Conservation (phyloP, 2,888 invertebrate genomes). For the Andrena camellia region DNA sequence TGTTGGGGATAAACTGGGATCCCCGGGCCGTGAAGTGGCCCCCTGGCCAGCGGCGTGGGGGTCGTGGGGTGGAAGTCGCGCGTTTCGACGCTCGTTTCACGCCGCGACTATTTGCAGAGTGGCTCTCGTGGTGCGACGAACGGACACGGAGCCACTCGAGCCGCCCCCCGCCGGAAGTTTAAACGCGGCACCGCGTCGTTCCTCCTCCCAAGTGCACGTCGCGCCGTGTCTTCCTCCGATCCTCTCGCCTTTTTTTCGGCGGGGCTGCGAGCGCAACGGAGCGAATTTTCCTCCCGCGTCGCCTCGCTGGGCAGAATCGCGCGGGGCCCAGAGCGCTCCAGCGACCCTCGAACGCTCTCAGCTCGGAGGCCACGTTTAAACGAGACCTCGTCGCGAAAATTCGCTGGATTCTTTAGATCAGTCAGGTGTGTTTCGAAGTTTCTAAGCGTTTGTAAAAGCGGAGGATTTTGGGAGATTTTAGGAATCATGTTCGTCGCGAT, state of each 20-base stretch:
- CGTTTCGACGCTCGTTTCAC: slow-evolving; percentile 69
- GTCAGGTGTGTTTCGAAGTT: too few relatives aligned
- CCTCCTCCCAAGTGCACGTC: slow-evolving; percentile 4
- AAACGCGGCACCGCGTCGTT: slow-evolving; percentile 40
- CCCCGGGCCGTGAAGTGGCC: slow-evolving; percentile 13
- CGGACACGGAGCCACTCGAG: slow-evolving; percentile 58
- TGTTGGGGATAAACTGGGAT: slow-evolving; percentile 54
- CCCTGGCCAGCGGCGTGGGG: background rate
- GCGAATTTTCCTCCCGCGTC: slow-evolving; percentile 33
- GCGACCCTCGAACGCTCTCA: slow-evolving; percentile 15
- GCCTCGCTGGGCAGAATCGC: slow-evolving; percentile 8
- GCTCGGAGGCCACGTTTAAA: background rate
- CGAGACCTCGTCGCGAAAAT: background rate
- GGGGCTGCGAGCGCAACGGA: slow-evolving; percentile 25
- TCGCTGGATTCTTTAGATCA: background rate
- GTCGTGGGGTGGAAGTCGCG: slow-evolving; percentile 28
- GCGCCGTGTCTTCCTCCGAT: slow-evolving; percentile 8
- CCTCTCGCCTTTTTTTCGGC: slow-evolving; percentile 24
- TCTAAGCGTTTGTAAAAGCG: background rate
- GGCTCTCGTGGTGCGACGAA: slow-evolving; percentile 66
- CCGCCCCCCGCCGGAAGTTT: slow-evolving; percentile 31
- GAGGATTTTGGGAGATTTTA: too few relatives aligned
- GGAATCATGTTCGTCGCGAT: background rate
- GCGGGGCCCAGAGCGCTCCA: background rate
- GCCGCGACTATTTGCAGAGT: slow-evolving; percentile 77